Conservation (phyloP, 2,888 invertebrate species). For the Drosophila paucipuncta region DNA sequence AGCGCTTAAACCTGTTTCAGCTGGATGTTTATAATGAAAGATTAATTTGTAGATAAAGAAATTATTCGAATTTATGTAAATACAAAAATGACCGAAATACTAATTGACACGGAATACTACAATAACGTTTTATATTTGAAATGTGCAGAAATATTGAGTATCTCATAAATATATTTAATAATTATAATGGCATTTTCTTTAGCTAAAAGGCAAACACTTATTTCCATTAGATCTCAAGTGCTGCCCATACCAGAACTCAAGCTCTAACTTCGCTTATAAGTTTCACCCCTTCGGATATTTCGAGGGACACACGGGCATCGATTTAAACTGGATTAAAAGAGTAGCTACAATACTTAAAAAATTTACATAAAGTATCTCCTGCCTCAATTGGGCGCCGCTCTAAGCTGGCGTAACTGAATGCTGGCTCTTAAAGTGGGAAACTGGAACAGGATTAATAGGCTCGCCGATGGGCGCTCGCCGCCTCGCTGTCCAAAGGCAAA, state of each 20-base stretch:
- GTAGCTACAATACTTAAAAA: conserved; percentile 57
- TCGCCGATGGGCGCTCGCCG: conserved; percentile 62
- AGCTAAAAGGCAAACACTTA: conserved; percentile 11
- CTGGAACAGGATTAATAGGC: conserved; percentile 70
- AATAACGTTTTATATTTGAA: not conserved
- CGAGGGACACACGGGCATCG: conserved; percentile 46
- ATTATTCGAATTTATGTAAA: not conserved
- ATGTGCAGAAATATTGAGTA: not conserved
- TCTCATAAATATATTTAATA: not conserved
- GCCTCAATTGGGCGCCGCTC: conserved; percentile 39
- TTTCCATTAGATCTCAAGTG: conserved; percentile 16
- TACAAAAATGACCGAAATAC: not conserved
- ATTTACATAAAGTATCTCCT: conserved; percentile 72
- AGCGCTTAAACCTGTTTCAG: not conserved
- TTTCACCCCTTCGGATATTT: conserved; percentile 14
- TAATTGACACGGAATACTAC: not conserved
- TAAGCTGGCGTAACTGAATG: conserved; percentile 74
- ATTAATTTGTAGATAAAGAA: not conserved
- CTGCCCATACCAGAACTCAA: conserved; percentile 3
- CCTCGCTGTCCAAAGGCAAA: conserved; percentile 69
- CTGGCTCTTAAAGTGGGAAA: conserved; percentile 22
- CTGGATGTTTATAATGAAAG: not conserved
- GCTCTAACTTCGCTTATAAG: not conserved
- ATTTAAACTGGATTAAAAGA: conserved; percentile 73
- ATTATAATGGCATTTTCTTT: not conserved